These are phyloP conservation scores for Cochlearius cochlearius DNA, from an alignment of 2,113 vertebrate species.

Conservation along the genomic window DNA sequence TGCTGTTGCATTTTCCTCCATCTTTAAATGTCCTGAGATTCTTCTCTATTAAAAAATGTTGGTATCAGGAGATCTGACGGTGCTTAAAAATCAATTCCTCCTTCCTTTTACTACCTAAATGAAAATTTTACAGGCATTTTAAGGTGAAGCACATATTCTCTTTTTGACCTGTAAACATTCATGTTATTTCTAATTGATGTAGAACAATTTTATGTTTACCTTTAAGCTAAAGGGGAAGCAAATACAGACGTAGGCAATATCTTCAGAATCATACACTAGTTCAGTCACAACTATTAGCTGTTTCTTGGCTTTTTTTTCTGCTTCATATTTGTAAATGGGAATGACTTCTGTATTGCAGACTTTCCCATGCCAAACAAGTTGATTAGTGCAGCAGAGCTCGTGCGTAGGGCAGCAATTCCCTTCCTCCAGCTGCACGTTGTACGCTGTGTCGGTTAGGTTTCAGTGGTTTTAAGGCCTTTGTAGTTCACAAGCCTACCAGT, in stretches of 20 bases:
- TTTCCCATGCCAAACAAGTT: background rate
- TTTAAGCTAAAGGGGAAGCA: background rate
- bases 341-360: background rate
- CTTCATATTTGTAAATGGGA: background rate
- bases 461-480: background rate
- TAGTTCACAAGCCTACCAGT: background rate
- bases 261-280: background rate
- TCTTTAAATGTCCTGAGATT: background rate
- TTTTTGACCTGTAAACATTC: background rate
- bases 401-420: background rate
- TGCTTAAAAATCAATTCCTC: background rate
- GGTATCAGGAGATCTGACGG: background rate
- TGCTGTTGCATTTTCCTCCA: background rate
- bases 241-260: rapidly evolving
- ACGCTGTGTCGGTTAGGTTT: background rate
- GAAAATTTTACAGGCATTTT: background rate
- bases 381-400: background rate
- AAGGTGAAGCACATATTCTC: background rate
- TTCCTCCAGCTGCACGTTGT: background rate
- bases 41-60: background rate
- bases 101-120: background rate
- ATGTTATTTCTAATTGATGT: background rate
- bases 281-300: background rate
- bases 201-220: background rate
- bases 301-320: background rate